A percentile compares a stretch with the other conserved stretches of the same genome.
phyloP scores from a whole-genome alignment of 2,888 invertebrate genomes.

The Leucania comma region DNA sequence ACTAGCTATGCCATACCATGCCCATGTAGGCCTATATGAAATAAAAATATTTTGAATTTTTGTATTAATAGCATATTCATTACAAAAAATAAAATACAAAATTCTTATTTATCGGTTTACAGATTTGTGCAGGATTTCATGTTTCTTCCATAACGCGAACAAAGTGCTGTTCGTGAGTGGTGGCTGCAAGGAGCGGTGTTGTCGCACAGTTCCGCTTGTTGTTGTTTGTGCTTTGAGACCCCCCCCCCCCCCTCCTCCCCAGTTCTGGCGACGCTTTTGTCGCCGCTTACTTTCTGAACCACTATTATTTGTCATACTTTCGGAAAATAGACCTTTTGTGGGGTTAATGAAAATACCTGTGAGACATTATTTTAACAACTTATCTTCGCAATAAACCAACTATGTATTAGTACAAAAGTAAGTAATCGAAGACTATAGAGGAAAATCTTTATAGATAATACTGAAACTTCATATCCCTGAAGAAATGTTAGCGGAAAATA shows the following conservation, averaged over 20 bases:
- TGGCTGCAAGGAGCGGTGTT: background rate
- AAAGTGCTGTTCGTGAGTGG: background rate
- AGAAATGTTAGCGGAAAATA: constrained; percentile 44
- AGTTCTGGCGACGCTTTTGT: constrained; percentile 35
- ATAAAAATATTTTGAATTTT: too few relatives aligned
- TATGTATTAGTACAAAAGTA: background rate
- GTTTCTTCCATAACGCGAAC: background rate
- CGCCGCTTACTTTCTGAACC: constrained; percentile 21
- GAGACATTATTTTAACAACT: background rate
- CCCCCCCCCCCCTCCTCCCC: background rate
- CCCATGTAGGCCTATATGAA: too few relatives aligned
- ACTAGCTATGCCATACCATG: too few relatives aligned
- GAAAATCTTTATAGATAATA: constrained; percentile 8
- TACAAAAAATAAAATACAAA: too few relatives aligned
- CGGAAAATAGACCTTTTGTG: constrained; percentile 13
- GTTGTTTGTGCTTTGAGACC: constrained; percentile 14
- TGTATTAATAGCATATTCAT: too few relatives aligned
- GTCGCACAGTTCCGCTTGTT: constrained; percentile 23
- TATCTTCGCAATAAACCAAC: background rate
- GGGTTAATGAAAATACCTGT: background rate
- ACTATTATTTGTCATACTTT: constrained; percentile 26
- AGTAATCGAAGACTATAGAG: constrained; percentile 10
- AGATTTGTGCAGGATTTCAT: background rate
- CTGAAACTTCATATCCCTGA: constrained; percentile 22
- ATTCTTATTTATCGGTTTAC: too few relatives aligned